phyloP scores from a whole-genome alignment of 2,113 vertebrate species.

The Nansenia antarctica region DNA sequence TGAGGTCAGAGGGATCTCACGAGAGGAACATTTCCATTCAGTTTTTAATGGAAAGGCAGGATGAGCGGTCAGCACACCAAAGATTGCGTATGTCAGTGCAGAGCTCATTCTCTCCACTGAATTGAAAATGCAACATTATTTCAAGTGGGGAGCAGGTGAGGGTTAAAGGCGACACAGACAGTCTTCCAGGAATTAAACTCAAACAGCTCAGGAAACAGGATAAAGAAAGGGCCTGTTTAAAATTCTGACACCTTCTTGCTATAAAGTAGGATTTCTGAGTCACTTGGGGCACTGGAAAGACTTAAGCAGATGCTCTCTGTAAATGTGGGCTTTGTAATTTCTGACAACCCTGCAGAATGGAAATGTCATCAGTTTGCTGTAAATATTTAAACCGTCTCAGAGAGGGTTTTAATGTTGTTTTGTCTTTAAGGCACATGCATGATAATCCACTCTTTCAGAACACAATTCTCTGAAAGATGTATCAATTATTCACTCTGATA shows the following conservation, averaged over 20 bases:
- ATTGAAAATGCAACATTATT: slow-evolving; percentile 62
- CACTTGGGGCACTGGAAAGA: slow-evolving; percentile 73
- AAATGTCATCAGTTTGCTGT: slow-evolving; percentile 77
- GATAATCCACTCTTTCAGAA: slow-evolving; percentile 50
- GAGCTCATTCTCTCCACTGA: slow-evolving; percentile 17
- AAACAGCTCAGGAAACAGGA: slow-evolving; percentile 67
- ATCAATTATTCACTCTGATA: slow-evolving; percentile 69
- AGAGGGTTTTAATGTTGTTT: slow-evolving; percentile 65
- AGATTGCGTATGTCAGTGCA: slow-evolving; percentile 39
- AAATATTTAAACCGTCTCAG: slow-evolving; percentile 68
- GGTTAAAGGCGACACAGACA: slow-evolving; percentile 52
- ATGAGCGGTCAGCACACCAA: slow-evolving; percentile 67
- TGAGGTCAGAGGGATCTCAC: no score
- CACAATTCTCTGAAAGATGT: slow-evolving; percentile 51
- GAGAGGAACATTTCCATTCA: slow-evolving; percentile 18
- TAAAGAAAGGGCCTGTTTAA: slow-evolving; percentile 74
- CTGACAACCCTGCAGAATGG: slow-evolving; percentile 75
- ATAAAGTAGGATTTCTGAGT: slow-evolving; percentile 77
- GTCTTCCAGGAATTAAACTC: slow-evolving; percentile 74
- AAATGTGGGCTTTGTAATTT: slow-evolving; percentile 76
- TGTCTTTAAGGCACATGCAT: slow-evolving; percentile 70
- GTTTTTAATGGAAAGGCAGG: slow-evolving; percentile 48
- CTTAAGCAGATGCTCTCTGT: slow-evolving; percentile 77
- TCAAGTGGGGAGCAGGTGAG: slow-evolving; percentile 65
- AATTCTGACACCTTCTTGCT: slow-evolving; percentile 76